Evolutionary conservation across 2,888 invertebrate genomes (phyloP).

Genomic region (Cataglyphis cursor): DNA sequence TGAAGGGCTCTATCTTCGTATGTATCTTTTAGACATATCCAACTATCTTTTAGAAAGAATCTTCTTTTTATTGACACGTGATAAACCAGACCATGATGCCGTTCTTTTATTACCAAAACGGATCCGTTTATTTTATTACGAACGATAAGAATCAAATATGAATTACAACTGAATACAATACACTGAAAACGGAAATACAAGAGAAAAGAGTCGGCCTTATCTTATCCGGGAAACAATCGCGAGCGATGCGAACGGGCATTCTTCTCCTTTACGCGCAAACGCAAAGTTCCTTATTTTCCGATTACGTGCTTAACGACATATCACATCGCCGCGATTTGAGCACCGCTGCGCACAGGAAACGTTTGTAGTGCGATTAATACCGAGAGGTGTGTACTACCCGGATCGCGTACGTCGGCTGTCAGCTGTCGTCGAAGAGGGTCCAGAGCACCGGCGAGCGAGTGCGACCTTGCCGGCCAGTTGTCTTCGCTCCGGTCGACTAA

Average conservation of each 20-base stretch:
- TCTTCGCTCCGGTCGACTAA: slow-evolving; percentile 82
- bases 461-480: slow-evolving; percentile 83
- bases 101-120: background rate
- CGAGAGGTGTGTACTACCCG: slow-evolving; percentile 84
- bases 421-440: slow-evolving; percentile 81
- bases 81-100: background rate
- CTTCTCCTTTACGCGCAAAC: background rate
- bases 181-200: background rate
- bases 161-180: too few species aligned
- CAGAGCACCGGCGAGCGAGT: slow-evolving; percentile 72
- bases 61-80: background rate
- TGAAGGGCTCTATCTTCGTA: background rate
- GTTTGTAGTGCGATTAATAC: slow-evolving; percentile 86
- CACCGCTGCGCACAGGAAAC: slow-evolving; percentile 80
- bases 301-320: background rate
- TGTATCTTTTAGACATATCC: background rate
- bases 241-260: background rate
- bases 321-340: slow-evolving; percentile 74
- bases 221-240: background rate
- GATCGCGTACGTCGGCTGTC: slow-evolving; percentile 85
- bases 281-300: background rate
- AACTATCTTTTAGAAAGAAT: background rate
- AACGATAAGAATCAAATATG: background rate
- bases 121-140: background rate
- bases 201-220: background rate